Conservation (phyloP, 2,888 invertebrate species). For the Taenaris catops region DNA sequence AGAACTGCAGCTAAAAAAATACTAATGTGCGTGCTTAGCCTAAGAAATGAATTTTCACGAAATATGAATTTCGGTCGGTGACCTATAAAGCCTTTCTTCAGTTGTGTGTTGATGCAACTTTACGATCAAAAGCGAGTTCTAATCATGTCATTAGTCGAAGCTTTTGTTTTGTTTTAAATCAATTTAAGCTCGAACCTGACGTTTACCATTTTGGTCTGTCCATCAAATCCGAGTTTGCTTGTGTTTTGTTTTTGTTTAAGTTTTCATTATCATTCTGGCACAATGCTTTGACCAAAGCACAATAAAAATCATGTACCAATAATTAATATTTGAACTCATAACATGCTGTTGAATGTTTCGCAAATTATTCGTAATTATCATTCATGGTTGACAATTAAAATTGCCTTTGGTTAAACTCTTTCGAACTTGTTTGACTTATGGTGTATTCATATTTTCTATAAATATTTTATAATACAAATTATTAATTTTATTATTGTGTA, state of each 20-base stretch:
- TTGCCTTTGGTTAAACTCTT: too few relatives aligned
- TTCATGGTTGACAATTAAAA: too few relatives aligned
- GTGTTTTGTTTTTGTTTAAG: slow-evolving; percentile 37
- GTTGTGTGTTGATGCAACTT: slow-evolving; percentile 43
- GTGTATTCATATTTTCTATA: too few relatives aligned
- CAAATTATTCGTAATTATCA: slow-evolving; percentile 2
- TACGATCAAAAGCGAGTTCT: slow-evolving; percentile 50
- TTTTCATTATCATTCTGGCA: slow-evolving; percentile 23
- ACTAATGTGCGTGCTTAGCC: too few relatives aligned
- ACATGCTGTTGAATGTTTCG: slow-evolving; percentile 5
- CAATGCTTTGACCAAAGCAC: slow-evolving; percentile 14
- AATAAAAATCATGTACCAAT: neutral
- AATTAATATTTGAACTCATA: slow-evolving; percentile 1
- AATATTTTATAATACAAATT: too few relatives aligned
- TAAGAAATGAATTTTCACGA: too few relatives aligned
- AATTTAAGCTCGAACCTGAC: slow-evolving; percentile 30
- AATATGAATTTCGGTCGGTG: slow-evolving; percentile 61
- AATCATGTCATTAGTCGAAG: slow-evolving; percentile 55
- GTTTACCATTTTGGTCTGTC: slow-evolving; percentile 25
- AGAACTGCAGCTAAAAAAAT: too few relatives aligned
- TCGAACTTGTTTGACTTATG: too few relatives aligned
- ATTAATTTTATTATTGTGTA: too few relatives aligned
- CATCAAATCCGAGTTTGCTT: slow-evolving; percentile 35
- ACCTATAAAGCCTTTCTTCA: slow-evolving; percentile 46
- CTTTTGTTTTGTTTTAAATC: slow-evolving; percentile 39